Base-by-base conservation (phyloP, 2,797 vertebrate species). In the Gymnodraco acuticeps region DNA sequence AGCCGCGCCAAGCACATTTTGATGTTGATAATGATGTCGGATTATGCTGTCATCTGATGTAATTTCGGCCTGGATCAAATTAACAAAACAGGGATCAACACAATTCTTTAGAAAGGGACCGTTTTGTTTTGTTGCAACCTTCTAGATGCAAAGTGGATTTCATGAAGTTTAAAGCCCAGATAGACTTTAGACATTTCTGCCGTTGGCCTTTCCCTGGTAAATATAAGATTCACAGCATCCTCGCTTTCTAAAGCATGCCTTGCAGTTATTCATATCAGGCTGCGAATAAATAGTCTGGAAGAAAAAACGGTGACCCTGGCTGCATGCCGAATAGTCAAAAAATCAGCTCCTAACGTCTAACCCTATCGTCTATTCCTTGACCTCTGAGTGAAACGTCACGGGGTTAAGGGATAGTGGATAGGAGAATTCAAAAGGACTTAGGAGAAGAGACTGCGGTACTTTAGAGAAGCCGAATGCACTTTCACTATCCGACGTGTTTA, bases 1-100 rank as follows among this genome's bases (percentile, higher is more conserved):
- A 87, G 77, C 81, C 59, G 74, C 54, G 20, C 62, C 76, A 82
- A 70, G 85, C 81, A 66, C 80, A 78, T 85, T 89, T 86, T 85
- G 83, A 92, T 89, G 90, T 77, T 85, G 77, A 92, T 86, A 90
- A 92, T 83, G 87, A 93, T 83, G 88, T 84, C 14, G 87, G 89
- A 91, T 93, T 93, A 92, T 50, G 77, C 90, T 88, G 89, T 92
- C 92, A 87, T 92, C 84, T 91, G 88, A 91, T 92, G 89, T 88
- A 84, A 91, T 91, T 92, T 88, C 77, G 23, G 74, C 73, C 79
- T 52, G 82, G 78, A 48, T 90, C 78, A 92, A 92, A 90, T 87
- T 56, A 87, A 90, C 83, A 91, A 91, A 90, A 88, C 73, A 60
- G 62, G 80, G 88, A 89, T 93, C 81, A 90, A 48, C 47, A 38